Base-by-base conservation (phyloP, 2,888 invertebrate species). In the Steinernema carpocapsae region DNA sequence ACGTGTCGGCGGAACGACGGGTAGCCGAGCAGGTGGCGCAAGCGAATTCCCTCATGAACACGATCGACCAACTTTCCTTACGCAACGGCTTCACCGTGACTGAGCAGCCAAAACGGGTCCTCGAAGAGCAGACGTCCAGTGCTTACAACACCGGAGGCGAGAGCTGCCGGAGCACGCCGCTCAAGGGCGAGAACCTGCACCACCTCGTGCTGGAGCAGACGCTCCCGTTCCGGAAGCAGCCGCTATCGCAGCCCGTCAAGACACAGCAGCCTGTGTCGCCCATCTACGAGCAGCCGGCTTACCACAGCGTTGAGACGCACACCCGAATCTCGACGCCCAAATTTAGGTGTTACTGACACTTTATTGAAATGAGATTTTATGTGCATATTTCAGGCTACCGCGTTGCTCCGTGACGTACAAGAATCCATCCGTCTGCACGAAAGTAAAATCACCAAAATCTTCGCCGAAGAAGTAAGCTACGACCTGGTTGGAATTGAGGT, bases 141-240 rank as follows among this genome's bases (percentile, higher is more conserved):
- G 92, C 92, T 71, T 92, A 92, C 87, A 93, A 92, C 85, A 92
- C 92, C 0, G 92, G 92, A 0, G 86, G 86, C 0, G 92, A 92
- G 74, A 92, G 92, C n/a, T 92, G 92, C 83, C 91, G 92, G 81
- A 92, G 92, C 83, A 79, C 79, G 10, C 79, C 79, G 4, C 70
- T 64, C 37, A 77, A 77, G 51, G 70, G 64, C 26, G 79, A 78
- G 42, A 71, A 76, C 37, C 26, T 71, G 2, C 76, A 71, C 17
- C 64, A 32, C 2, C 37, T 19, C 22, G 24, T 64, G 3, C 17
- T 64, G 1, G 64, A 64, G 64, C 29, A 64, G 48, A 48, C 37
- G 4, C 24, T 52, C 52, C 19, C 19, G 48, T 17, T n/a, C 17
- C 19, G 48, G 48, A 48, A 48, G 14, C 48, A 48, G 19, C 37